Conservation (phyloP, 1,140 invertebrate genomes). For the Bilobella aurantiaca region DNA sequence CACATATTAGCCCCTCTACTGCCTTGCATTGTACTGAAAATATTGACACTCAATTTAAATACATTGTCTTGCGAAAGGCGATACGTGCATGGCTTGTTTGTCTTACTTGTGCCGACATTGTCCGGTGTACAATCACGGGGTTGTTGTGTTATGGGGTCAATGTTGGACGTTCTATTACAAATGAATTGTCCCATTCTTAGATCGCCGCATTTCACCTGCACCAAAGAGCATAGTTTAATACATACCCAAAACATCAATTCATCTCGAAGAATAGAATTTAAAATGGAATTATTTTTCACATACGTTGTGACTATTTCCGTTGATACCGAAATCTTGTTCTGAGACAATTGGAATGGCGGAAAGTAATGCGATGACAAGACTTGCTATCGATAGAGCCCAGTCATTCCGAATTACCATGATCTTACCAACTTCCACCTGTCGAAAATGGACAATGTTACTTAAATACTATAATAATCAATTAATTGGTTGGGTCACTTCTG, state of each 20-base stretch:
- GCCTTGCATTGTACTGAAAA: slow-evolving; percentile 66
- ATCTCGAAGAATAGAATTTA: not conserved
- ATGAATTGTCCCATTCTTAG: slow-evolving; percentile 61
- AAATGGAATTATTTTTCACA: not conserved
- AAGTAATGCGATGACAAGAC: not conserved
- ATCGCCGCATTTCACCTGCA: not conserved
- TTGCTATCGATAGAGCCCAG: not conserved
- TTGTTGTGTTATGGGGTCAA: slow-evolving; percentile 84
- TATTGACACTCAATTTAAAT: slow-evolving; percentile 37
- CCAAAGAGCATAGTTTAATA: too few species aligned
- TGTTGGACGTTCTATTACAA: slow-evolving; percentile 54
- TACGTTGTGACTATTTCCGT: not conserved
- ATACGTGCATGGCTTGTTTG: not conserved
- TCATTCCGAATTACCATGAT: not conserved
- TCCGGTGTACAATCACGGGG: slow-evolving; percentile 65
- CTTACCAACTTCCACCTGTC: not conserved
- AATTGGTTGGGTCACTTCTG: not conserved
- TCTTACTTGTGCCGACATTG: slow-evolving; percentile 62
- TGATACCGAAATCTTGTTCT: not conserved
- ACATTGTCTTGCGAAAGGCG: too few species aligned
- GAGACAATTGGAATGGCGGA: not conserved
- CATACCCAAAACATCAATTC: not conserved
- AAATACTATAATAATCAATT: not conserved
- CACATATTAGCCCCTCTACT: slow-evolving; percentile 69
- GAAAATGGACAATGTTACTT: not conserved